Conservation (phyloP, 2,888 invertebrate genomes). For the Ommatoiulus sabulosus region DNA sequence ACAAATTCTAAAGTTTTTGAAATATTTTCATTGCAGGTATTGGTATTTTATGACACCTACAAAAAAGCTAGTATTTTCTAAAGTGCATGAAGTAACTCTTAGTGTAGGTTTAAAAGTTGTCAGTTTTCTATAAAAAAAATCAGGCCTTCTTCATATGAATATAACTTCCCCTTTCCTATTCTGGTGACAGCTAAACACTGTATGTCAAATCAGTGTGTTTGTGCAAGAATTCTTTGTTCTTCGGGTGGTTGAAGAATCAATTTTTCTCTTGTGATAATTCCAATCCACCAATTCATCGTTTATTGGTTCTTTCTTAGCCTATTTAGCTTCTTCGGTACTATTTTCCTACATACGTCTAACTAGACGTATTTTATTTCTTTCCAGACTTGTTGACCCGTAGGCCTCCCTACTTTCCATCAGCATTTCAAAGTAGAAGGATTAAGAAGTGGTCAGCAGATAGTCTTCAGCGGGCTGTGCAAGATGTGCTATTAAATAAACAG, state of each 20-base stretch:
- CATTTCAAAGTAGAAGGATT: conserved; percentile 34
- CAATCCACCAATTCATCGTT: background rate
- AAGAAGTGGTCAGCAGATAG: conserved; percentile 54
- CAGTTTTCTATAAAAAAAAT: background rate
- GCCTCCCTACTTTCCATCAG: conserved; percentile 45
- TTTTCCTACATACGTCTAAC: conserved; percentile 51
- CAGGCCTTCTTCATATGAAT: background rate
- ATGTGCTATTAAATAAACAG: conserved; percentile 49
- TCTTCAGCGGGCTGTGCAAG: conserved; percentile 50
- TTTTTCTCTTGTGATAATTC: background rate
- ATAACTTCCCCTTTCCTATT: background rate
- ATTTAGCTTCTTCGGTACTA: background rate
- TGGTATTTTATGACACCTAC: background rate
- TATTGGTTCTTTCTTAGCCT: background rate
- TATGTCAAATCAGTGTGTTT: background rate
- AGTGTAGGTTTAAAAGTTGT: background rate
- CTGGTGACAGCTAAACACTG: background rate
- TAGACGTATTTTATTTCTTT: conserved; percentile 54
- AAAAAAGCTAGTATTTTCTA: background rate
- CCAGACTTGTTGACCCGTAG: conserved; percentile 50
- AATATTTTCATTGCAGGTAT: background rate
- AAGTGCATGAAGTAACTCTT: background rate
- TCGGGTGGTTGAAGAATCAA: background rate
- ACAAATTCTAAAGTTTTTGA: background rate
- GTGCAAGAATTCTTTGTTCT: background rate